These are phyloP conservation scores for Phenganax stokvisi DNA, from an alignment of 92 coral and sea anemone genomes.

Conservation along the genomic window DNA sequence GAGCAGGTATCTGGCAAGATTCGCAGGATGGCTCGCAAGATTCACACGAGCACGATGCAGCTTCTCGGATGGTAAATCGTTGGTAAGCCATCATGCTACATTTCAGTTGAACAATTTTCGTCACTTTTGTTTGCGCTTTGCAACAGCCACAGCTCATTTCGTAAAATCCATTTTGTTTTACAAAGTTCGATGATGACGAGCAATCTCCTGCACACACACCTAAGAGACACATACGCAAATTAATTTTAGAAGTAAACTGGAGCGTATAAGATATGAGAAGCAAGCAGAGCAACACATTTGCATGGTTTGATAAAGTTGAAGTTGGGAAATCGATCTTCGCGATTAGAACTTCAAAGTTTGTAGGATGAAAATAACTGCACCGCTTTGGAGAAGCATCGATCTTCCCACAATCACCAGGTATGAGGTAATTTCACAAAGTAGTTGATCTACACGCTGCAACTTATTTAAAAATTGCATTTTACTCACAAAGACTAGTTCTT, in stretches of 20 bases:
- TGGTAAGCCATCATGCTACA: conserved; percentile 27
- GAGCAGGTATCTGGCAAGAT: no score
- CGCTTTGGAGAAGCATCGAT: no score
- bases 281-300: no score
- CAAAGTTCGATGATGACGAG: conserved; percentile 23
- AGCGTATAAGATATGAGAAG: no score
- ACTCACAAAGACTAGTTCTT: no score
- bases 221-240: neutral
- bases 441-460: neutral
- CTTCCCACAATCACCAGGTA: no score
- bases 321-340: no score
- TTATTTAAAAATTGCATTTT: neutral
- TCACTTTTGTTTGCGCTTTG: conserved; percentile 6
- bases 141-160: conserved; percentile 24
- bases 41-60: conserved; percentile 12
- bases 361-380: no score
- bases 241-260: neutral
- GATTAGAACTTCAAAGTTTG: no score
- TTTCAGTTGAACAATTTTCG: neutral
- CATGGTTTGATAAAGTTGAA: no score
- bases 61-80: conserved; percentile 3
- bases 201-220: conserved; percentile 25
- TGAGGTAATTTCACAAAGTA: no score
- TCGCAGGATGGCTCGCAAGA: neutral
- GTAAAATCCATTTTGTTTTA: conserved; percentile 4